Base-by-base conservation (phyloP, 2,888 invertebrate genomes). In the Troides oblongomaculatus region DNA sequence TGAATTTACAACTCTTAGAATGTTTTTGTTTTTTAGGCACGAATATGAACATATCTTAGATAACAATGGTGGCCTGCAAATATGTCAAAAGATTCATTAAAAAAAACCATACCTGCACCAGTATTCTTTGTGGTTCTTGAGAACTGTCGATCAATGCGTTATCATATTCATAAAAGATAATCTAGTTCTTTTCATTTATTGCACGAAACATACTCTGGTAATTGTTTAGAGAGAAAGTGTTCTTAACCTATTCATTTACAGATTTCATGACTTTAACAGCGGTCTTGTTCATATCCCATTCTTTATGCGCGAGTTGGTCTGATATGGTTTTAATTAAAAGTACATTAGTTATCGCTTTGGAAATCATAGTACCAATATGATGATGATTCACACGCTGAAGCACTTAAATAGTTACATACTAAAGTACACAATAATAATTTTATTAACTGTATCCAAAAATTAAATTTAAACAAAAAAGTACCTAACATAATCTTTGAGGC, bases 311-410 rank as follows among this genome's bases (percentile, higher is more conserved):
- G 8, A 53, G 50, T 50, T 14, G 2, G 18, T 2, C 14, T 18
- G 53, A 53, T n/a, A 53, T n/a, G n/a, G n/a, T 53, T n/a, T 53
- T 53, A n/a, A 53, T 53, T n/a, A 53, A 53, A 53, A 53, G 18
- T 53, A 53, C n/a, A 53, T 53, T 53, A 8, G 53, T n/a, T 7
- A 53, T n/a, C 53, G n/a, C 18, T 4, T n/a, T 53, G n/a, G 4
- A 53, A 53, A 53, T n/a, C 53, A 53, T 53, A 53, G 46, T 14
- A 46, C 14, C 14, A 46, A 14, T 46, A 46, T 46, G 46, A 14
- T 14, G 46, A 12, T 46, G 46, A 46, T 46, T 46, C 12, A 46
- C 46, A 46, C 46, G 14, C 46, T 14, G 14, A 14, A 14, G 46
- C 12, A 46, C 12, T 46, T 46, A 12, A 46, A 46, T 46, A 12